Conservation (phyloP, 2,113 vertebrate genomes). For the Lamprologus callipterus region DNA sequence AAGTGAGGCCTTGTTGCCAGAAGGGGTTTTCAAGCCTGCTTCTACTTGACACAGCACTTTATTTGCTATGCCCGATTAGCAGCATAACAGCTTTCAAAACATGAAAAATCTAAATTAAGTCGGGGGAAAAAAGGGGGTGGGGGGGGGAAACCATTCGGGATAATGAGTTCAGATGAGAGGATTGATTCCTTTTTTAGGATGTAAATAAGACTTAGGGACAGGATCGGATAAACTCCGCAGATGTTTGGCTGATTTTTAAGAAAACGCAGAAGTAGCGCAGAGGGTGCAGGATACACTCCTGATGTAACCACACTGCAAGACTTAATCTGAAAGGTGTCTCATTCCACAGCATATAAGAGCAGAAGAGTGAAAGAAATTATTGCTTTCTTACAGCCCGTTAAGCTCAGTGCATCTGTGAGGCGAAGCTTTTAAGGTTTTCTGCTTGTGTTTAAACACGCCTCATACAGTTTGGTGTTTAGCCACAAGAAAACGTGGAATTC, state of each 20-base stretch:
- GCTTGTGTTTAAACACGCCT: neutral
- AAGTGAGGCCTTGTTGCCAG: constrained; percentile 10
- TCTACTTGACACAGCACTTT: constrained; percentile 39
- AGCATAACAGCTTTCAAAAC: neutral
- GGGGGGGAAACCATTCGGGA: rapidly evolving
- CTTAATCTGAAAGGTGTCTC: neutral
- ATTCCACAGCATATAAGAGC: neutral
- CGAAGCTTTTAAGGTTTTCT: neutral
- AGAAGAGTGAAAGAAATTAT: neutral
- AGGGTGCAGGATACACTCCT: neutral
- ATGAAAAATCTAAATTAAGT: neutral
- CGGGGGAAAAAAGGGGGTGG: rapidly evolving
- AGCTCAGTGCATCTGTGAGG: neutral
- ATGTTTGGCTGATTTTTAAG: constrained; percentile 1
- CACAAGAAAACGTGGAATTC: neutral
- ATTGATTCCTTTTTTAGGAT: neutral
- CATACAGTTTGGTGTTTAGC: neutral
- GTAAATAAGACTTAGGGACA: neutral
- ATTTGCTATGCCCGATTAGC: constrained; percentile 16
- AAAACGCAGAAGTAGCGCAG: neutral
- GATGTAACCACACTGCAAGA: constrained; percentile 22
- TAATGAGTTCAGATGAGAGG: neutral
- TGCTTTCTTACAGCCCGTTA: neutral
- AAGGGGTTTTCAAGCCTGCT: constrained; percentile 21
- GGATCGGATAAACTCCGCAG: neutral